phyloP scores from a whole-genome alignment of 2,113 vertebrate genomes.

The Gnathonemus echidnorhynchus region DNA sequence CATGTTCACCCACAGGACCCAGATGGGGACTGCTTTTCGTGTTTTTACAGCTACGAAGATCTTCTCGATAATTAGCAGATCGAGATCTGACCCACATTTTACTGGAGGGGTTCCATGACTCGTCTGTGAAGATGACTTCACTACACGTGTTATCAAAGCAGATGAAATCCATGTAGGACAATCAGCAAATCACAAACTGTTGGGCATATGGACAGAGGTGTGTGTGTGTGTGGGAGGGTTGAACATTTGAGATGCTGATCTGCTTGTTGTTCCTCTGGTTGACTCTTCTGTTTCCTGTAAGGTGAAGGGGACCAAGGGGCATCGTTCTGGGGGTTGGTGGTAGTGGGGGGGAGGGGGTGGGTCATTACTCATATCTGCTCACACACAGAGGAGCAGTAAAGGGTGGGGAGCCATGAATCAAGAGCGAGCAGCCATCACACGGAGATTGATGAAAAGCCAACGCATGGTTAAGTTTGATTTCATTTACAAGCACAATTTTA shows the following conservation, averaged over 20 bases:
- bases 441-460: conserved; percentile 54
- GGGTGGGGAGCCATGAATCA: conserved; percentile 50
- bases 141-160: neutral
- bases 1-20: neutral
- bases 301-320: conserved; percentile 1
- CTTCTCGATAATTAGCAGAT: neutral
- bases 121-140: neutral
- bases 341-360: conserved; percentile 7
- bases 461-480: conserved; percentile 54
- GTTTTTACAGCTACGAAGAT: neutral
- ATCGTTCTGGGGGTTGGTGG: neutral
- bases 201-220: neutral
- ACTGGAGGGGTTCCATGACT: neutral
- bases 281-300: neutral
- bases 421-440: conserved; percentile 44
- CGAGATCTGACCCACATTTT: neutral
- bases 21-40: no score
- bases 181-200: neutral
- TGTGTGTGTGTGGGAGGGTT: neutral
- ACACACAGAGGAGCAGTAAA: conserved; percentile 39
- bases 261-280: neutral
- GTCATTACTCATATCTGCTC: conserved; percentile 42
- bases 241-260: neutral
- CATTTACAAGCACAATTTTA: conserved; percentile 52
- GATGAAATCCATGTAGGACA: neutral